Percentiles rank a stretch among this genome's conserved stretches.
Evolutionary conservation across 2,797 vertebrate species (phyloP).

Genomic region (Siniperca obscura): DNA sequence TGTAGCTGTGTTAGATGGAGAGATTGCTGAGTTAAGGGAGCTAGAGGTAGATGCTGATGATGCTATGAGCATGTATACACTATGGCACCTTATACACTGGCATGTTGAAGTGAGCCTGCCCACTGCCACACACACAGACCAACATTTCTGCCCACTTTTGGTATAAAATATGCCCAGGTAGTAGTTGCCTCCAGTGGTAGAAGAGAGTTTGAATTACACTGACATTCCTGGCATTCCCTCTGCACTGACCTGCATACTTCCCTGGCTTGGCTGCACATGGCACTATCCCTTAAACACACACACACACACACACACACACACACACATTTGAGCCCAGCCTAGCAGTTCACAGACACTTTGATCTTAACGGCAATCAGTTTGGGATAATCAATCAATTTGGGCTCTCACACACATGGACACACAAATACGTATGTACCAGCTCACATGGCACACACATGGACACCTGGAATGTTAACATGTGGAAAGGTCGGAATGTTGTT

Average conservation of each 20-base stretch:
- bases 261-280: slow-evolving; percentile 76
- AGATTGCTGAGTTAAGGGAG: not conserved
- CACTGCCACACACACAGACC: not conserved
- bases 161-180: slow-evolving; percentile 69
- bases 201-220: slow-evolving; percentile 77
- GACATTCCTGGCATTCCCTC: slow-evolving; percentile 86
- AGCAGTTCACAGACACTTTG: slow-evolving; percentile 58
- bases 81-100: not conserved
- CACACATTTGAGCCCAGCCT: slow-evolving; percentile 38
- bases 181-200: slow-evolving; percentile 53
- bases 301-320: slow-evolving; percentile 27
- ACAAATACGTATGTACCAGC: slow-evolving; percentile 1
- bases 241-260: slow-evolving; percentile 82
- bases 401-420: slow-evolving; percentile 6
- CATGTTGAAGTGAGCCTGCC: not conserved
- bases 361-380: slow-evolving; percentile 61
- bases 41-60: slow-evolving; percentile 17
- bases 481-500: slow-evolving; percentile 26
- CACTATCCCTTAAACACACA: slow-evolving; percentile 54
- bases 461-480: slow-evolving; percentile 60
- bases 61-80: not conserved
- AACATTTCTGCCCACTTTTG: slow-evolving; percentile 32
- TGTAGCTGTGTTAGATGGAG: slow-evolving; percentile 14
- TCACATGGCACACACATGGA: slow-evolving; percentile 50
- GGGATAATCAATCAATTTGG: slow-evolving; percentile 69